A percentile compares a stretch with the other conserved stretches of the same genome.
Evolutionary conservation across 2,113 vertebrate genomes (phyloP).

Genomic region (Bos indicus): DNA sequence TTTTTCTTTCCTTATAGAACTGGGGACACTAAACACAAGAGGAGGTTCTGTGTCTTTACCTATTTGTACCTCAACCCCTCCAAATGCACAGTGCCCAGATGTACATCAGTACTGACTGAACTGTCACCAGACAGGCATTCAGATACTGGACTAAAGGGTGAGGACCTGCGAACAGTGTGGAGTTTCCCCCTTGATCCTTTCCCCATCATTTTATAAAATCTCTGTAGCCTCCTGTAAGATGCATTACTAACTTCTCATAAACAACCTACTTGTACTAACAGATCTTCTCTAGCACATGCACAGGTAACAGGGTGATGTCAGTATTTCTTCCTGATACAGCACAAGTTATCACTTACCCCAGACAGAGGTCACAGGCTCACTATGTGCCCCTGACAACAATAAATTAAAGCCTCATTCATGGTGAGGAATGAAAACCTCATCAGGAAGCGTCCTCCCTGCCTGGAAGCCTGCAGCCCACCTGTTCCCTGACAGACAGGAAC

Average conservation of each 20-base stretch:
- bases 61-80: too few relatives aligned
- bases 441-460: rapidly evolving
- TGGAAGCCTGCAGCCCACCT: rapidly evolving
- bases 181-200: not conserved
- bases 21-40: too few relatives aligned
- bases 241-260: not conserved
- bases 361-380: not conserved
- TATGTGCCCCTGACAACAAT: rapidly evolving
- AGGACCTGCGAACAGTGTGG: not conserved
- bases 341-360: not conserved
- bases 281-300: not conserved
- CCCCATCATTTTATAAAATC: not conserved
- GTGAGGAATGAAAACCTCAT: not conserved
- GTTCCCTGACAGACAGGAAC: rapidly evolving
- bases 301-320: not conserved
- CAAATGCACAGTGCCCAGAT: rapidly evolving
- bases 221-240: not conserved
- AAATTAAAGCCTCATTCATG: rapidly evolving
- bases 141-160: not conserved
- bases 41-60: too few relatives aligned
- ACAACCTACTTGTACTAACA: rapidly evolving
- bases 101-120: rapidly evolving
- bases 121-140: not conserved
- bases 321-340: not conserved
- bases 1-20: rapidly evolving